A percentile compares a stretch with the other conserved stretches of the same genome.
Conservation (phyloP, 2,797 vertebrate species). For the Fistularia commersonii region DNA sequence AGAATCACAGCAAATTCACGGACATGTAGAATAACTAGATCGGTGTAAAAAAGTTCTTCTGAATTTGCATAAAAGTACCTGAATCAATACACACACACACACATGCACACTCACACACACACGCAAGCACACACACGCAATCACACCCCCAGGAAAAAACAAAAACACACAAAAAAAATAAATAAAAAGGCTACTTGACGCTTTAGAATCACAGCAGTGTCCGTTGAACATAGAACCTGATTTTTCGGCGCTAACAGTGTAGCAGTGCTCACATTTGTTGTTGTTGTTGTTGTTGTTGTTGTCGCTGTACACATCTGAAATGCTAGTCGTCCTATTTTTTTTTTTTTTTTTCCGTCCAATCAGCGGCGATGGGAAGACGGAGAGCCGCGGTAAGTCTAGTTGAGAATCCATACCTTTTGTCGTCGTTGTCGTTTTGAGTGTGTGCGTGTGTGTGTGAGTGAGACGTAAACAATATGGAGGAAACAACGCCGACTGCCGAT, state of each 20-base stretch:
- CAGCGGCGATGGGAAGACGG: conserved; percentile 80
- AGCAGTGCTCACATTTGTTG: conserved; percentile 64
- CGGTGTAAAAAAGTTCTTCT: conserved; percentile 69
- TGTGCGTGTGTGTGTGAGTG: no score
- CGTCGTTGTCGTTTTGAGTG: no score
- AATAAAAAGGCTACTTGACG: conserved; percentile 74
- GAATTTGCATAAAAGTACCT: conserved; percentile 85
- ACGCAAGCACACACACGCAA: no score
- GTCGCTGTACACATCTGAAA: conserved; percentile 48
- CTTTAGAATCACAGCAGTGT: conserved; percentile 80
- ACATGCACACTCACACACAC: no score
- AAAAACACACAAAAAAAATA: no score
- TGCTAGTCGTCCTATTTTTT: conserved; percentile 74
- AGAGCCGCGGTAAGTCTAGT: conserved; percentile 71
- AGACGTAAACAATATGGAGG: conserved; percentile 80
- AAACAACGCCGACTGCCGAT: conserved; percentile 78
- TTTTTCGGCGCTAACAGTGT: conserved; percentile 70
- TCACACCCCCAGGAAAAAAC: no score
- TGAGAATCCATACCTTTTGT: conserved; percentile 71
- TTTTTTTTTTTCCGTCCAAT: conserved; percentile 61
- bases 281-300: conserved; percentile 7
- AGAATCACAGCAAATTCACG: conserved; percentile 79
- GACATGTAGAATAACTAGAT: conserved; percentile 79
- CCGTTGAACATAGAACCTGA: conserved; percentile 76
- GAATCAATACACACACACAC: conserved; percentile 69